These are phyloP conservation scores for Drosophila maculinotata DNA, from an alignment of 2,888 invertebrate species.

Conservation along the genomic window DNA sequence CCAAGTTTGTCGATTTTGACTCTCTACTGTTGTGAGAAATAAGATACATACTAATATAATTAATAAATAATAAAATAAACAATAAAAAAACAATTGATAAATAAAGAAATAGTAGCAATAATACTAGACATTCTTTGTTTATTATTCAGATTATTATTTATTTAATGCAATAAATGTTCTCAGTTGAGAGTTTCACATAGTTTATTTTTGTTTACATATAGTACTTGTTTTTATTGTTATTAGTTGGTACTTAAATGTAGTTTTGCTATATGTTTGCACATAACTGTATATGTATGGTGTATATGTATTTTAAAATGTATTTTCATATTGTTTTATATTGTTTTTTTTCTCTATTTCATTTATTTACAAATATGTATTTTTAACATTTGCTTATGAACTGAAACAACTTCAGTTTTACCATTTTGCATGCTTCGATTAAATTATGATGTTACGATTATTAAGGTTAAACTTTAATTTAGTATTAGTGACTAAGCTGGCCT, in stretches of 20 bases:
- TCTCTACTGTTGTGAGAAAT: too few species aligned
- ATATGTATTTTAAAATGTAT: constrained; percentile 57
- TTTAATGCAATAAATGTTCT: constrained; percentile 81
- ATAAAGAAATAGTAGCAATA: background rate
- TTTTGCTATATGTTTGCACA: constrained; percentile 73
- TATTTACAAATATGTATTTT: constrained; percentile 54
- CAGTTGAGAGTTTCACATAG: constrained; percentile 78
- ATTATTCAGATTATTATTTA: constrained; percentile 76
- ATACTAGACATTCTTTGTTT: background rate
- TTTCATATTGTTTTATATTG: constrained; percentile 27
- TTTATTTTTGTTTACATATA: constrained; percentile 70
- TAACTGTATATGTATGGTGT: constrained; percentile 47
- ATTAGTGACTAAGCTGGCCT: constrained; percentile 51
- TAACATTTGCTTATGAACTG: constrained; percentile 31
- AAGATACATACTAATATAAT: background rate
- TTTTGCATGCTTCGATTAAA: constrained; percentile 25
- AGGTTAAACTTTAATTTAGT: constrained; percentile 40
- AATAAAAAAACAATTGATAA: constrained; percentile 6
- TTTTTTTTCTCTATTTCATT: constrained; percentile 16
- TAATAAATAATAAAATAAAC: background rate
- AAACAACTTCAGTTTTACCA: constrained; percentile 10
- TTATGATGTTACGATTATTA: constrained; percentile 40
- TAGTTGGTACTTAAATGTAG: constrained; percentile 77
- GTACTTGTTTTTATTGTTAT: constrained; percentile 59
- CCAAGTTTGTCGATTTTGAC: background rate